Base-by-base conservation (phyloP, 2,888 invertebrate genomes). In the Hetaerina titia region DNA sequence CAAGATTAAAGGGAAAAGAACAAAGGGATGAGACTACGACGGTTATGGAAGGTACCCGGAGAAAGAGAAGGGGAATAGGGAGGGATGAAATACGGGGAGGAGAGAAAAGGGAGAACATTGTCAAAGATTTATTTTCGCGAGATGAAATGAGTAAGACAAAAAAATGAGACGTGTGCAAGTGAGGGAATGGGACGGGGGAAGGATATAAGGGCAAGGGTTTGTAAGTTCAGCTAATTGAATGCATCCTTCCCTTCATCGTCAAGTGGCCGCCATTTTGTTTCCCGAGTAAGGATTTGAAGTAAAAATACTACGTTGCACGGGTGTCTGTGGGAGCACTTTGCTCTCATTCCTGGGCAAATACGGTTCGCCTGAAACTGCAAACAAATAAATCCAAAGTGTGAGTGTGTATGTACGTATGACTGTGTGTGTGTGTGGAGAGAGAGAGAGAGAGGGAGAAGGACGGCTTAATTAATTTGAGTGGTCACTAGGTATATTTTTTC, bases 141-240 rank as follows among this genome's bases (percentile, higher is more conserved):
- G 31, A 81, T 81, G 81, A 81, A 81, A 81, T 13, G 31, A 81
- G 81, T 5, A n/a, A 31, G 81, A 81, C 15, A 22, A 69, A 69
- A 69, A 69, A 69, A 69, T 2, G 45, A 45, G 45, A 45, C 45
- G 22, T 22, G 15, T 19, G 22, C 69, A 69, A 69, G 7, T 19
- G 19, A 69, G 31, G 11, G 25, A 13, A 25, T 9, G 81, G 13
- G 13, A 25, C 4, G n/a, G 81, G 31, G 25, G 7, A 31, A 1
- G 81, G 81, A 31, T 31, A 17, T 17, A 60, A 11, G 60, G 17
- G 60, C 60, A 15, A 81, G n/a, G 81, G 81, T 8, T 81, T 81
- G 81, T 81, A 81, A 81, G 81, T n/a, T 81, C 81, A 81, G 31
- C 81, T 81, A 81, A 81, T 81, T 81, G 25, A 81, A 81, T 81